These are phyloP conservation scores for Scaeva pyrastri DNA, from an alignment of 2,888 invertebrate genomes.

Conservation along the genomic window DNA sequence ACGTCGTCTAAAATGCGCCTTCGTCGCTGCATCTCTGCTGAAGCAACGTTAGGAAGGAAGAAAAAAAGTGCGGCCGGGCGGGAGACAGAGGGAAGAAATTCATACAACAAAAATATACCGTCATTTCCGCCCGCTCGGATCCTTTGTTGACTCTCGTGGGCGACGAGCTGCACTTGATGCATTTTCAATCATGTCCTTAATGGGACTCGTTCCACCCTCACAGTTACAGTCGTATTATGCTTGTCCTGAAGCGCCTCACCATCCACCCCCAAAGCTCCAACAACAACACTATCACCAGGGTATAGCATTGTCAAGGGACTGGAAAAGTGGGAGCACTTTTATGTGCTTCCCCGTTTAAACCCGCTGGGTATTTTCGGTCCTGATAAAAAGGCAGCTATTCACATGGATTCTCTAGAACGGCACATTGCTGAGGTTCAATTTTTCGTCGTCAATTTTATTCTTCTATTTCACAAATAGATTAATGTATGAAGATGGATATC, in stretches of 20 bases:
- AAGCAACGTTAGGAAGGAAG: neutral
- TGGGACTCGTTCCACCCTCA: constrained; percentile 30
- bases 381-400: constrained; percentile 65
- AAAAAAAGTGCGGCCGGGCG: neutral
- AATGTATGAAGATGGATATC: constrained; percentile 48
- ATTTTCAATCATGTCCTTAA: constrained; percentile 69
- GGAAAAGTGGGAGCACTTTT: constrained; percentile 50
- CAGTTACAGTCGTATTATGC: constrained; percentile 9
- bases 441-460: constrained; percentile 54
- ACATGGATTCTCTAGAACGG: constrained; percentile 47
- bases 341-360: constrained; percentile 39
- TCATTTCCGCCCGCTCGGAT: constrained; percentile 54
- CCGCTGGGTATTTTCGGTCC: constrained; percentile 59
- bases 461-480: constrained; percentile 61
- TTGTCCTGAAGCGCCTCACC: neutral
- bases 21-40: neutral
- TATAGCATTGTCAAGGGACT: constrained; percentile 46
- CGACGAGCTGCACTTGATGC: constrained; percentile 58
- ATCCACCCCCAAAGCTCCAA: neutral
- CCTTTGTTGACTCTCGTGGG: constrained; percentile 49
- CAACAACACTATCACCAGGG: neutral
- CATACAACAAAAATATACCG: constrained; percentile 51
- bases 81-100: constrained; percentile 6
- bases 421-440: constrained; percentile 67
- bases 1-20: constrained; percentile 27